A percentile compares a stretch with the other conserved stretches of the same genome.
phyloP scores from a whole-genome alignment of 2,113 vertebrate species.

The Azemiops feae region DNA sequence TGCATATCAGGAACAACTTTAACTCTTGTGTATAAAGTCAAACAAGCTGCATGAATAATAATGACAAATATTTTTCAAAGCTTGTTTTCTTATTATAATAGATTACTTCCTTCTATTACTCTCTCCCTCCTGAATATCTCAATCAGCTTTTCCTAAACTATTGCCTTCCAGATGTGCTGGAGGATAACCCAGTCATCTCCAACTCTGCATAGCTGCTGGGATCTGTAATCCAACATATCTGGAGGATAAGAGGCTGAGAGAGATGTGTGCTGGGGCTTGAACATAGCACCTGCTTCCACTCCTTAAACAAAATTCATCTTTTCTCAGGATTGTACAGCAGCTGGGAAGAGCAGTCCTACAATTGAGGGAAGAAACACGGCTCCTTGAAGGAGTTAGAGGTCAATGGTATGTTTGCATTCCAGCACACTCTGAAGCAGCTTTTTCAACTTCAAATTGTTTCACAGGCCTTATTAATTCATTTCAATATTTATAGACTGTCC shows the following conservation, averaged over 20 bases:
- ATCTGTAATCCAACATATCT: background rate
- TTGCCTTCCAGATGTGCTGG: background rate
- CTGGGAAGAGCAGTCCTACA: background rate
- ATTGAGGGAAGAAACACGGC: background rate
- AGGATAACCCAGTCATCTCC: background rate
- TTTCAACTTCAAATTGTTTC: background rate
- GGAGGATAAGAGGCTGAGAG: background rate
- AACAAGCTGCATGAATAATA: background rate
- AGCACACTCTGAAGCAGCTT: background rate
- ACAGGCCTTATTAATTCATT: background rate
- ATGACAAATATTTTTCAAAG: background rate
- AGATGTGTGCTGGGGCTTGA: background rate
- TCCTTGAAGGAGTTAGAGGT: background rate
- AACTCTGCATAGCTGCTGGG: background rate
- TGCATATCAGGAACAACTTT: background rate
- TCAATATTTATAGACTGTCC: background rate
- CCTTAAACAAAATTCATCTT: background rate
- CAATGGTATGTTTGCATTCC: background rate
- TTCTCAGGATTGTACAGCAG: background rate
- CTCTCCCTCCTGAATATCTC: background rate
- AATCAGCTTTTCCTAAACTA: background rate
- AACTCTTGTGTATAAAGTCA: background rate
- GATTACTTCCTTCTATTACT: background rate
- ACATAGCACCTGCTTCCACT: background rate
- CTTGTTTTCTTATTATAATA: background rate